These are phyloP conservation scores for Aplysina aerophoba DNA, from an alignment of 37 sponge, comb jelly and placozoan genomes.

Conservation along the genomic window DNA sequence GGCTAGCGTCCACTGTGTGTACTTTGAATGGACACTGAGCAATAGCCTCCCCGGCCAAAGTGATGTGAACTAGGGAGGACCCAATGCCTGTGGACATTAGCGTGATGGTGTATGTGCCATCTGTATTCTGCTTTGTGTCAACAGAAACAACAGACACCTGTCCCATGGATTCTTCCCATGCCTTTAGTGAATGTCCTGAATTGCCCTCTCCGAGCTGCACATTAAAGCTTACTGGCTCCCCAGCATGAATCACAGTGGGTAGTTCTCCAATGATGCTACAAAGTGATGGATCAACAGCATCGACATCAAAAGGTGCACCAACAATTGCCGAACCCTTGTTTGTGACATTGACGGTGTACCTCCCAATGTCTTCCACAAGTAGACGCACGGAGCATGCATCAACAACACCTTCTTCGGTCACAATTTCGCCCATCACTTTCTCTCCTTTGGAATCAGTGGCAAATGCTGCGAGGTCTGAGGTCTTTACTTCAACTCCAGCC, in stretches of 20 bases:
- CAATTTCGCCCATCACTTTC: too few species aligned
- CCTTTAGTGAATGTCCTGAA: background rate
- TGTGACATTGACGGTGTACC: conserved; percentile 27
- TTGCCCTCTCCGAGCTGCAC: background rate
- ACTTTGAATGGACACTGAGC: conserved; percentile 61
- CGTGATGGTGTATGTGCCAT: conserved; percentile 45
- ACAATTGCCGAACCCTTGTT: conserved; percentile 7
- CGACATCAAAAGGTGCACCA: conserved; percentile 74
- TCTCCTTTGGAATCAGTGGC: too few species aligned
- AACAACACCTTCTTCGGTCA: too few species aligned
- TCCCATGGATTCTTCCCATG: background rate
- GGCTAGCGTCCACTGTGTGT: conserved; percentile 64
- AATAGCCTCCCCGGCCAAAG: conserved; percentile 67
- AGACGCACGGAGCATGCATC: too few species aligned
- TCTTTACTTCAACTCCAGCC: too few species aligned
- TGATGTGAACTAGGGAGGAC: conserved; percentile 22
- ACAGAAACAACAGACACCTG: background rate
- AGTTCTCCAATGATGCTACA: conserved; percentile 63
- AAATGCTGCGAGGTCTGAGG: too few species aligned
- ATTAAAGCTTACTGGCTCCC: background rate
- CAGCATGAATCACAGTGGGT: conserved; percentile 54
- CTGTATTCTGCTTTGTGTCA: background rate
- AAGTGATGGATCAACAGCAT: conserved; percentile 66
- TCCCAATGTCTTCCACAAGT: background rate
- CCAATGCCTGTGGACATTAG: conserved; percentile 39